Percentiles rank a stretch among this genome's conserved stretches.
Conservation (phyloP, 1,140 invertebrate genomes). For the Andricus grossulariae region DNA sequence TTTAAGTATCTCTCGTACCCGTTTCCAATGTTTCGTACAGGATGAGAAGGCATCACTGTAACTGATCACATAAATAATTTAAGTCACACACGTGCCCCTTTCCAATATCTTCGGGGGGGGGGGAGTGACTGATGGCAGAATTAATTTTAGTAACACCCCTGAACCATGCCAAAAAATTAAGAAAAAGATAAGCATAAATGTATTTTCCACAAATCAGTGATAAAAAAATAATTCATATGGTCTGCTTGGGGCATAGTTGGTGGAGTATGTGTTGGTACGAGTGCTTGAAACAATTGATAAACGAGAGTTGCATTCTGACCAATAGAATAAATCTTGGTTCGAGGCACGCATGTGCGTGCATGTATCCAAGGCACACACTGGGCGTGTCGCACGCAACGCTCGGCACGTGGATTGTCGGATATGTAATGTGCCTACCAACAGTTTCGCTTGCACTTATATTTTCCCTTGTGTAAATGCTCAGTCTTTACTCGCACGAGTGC, state of each 20-base stretch:
- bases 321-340: constrained; percentile 60
- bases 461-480: constrained; percentile 25
- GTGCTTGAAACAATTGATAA: constrained; percentile 47
- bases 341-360: constrained; percentile 55
- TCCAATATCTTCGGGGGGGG: too few relatives aligned
- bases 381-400: constrained; percentile 61
- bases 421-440: constrained; percentile 41
- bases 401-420: constrained; percentile 63
- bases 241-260: not conserved
- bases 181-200: not conserved
- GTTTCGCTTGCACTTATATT: constrained; percentile 33
- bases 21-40: too few relatives aligned
- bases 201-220: not conserved
- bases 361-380: constrained; percentile 59
- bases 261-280: constrained; percentile 31
- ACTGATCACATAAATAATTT: too few relatives aligned
- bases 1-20: too few relatives aligned
- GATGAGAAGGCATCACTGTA: too few relatives aligned
- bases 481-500: constrained; percentile 32
- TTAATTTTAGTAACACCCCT: too few relatives aligned
- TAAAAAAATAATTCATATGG: not conserved
- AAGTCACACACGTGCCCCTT: too few relatives aligned
- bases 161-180: too few relatives aligned
- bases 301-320: constrained; percentile 50
- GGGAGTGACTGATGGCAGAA: too few relatives aligned